Evolutionary conservation across 2,113 vertebrate species (phyloP), one percentile per base, ranked within the genome.

Genomic region (Falcunculus frontatus): DNA sequence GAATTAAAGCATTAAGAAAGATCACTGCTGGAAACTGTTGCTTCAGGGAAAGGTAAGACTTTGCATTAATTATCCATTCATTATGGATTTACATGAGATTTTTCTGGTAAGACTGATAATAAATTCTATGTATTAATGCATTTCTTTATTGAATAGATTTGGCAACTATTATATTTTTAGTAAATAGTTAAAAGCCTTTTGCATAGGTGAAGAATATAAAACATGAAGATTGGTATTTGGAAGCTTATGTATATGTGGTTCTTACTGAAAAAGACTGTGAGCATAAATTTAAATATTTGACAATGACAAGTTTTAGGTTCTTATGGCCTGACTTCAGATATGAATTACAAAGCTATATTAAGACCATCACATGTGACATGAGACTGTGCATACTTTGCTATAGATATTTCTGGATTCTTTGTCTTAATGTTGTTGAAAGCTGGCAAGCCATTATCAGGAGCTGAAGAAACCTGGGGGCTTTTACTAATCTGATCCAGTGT

Each of bases 21-120:
- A 64, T 86, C 68, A 18, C 64, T 72, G 16, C 69, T 69, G 84
- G 79, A 89, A 94, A 64, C 50, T 64, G 47, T 87, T 4, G 5
- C 80, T 91, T 87, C 63, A 49, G 47, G 33, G 47, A 72, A 89
- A 95, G 96, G 96, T 96, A 97, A 93, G 89, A 64, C 62, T 95
- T 89, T 68, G 39, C 32, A n/a, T 81, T 83, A 39, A 84, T 67
- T 89, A 50, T 55, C 35, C 72, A n/a, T 32, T 44, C 19, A 26
- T 87, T 77, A 14, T 2, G 1, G 53, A 76, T 84, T 92, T 86
- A 55, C 9, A 13, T 50, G 50, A 70, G 46, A 57, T 84, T 76
- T 82, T 92, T 77, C 33, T 52, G 10, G 88, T 92, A 39, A 63
- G 44, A 74, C 33, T 76, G 16, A 33, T 32, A 52, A 9, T 75